phyloP scores from a whole-genome alignment of 2,797 vertebrate genomes.

The Petrocephalus sullivani region DNA sequence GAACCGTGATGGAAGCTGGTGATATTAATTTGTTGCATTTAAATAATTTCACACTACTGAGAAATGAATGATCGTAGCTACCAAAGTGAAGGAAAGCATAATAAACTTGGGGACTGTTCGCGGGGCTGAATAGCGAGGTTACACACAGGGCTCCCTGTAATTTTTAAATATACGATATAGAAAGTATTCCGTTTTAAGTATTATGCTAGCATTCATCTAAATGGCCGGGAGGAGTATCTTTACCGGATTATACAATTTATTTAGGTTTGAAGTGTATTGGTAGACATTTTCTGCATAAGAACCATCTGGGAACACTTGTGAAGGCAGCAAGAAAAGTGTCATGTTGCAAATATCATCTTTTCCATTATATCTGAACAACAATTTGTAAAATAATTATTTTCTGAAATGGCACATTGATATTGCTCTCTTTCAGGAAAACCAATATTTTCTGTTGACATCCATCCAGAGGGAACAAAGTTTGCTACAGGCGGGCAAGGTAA shows the following conservation, averaged over 20 bases:
- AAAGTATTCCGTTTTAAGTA: neutral
- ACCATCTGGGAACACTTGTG: neutral
- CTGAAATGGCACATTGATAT: neutral
- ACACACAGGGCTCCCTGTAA: neutral
- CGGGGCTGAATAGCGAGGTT: neutral
- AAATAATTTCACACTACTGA: neutral
- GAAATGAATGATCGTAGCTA: neutral
- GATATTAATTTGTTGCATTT: neutral
- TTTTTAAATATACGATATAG: neutral
- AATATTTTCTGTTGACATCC: slow-evolving; percentile 97
- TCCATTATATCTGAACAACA: neutral
- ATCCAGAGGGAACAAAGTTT: slow-evolving; percentile 97
- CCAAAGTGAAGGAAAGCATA: neutral
- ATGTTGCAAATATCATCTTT: neutral
- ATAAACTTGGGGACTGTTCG: neutral
- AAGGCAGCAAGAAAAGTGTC: neutral
- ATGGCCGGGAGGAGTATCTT: neutral
- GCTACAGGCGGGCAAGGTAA: slow-evolving; percentile 95
- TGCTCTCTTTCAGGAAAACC: slow-evolving; percentile 77
- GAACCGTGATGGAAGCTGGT: neutral
- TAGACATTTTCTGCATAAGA: neutral
- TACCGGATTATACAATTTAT: neutral
- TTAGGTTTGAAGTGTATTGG: neutral
- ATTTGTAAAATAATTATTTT: neutral
- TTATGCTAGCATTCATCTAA: neutral